phyloP scores from a whole-genome alignment of 2,888 invertebrate genomes.

The Lypha dubia region DNA sequence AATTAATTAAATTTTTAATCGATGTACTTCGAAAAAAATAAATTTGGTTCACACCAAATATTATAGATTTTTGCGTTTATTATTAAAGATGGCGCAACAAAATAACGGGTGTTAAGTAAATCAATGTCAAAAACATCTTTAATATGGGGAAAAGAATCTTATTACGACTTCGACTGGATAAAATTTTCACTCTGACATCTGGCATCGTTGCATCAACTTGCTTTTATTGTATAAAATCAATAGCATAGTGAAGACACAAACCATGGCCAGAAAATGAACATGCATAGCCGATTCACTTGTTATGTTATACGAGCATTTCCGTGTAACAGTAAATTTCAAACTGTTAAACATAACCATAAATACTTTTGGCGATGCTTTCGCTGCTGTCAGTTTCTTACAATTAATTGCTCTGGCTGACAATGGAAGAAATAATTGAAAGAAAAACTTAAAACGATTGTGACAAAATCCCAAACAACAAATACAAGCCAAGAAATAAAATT shows the following conservation, averaged over 20 bases:
- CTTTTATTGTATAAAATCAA: conserved; percentile 11
- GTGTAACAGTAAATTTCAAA: not conserved
- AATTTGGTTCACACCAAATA: too few relatives aligned
- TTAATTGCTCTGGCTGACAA: not conserved
- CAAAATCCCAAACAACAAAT: not conserved
- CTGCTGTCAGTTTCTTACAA: not conserved
- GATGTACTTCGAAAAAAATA: too few relatives aligned
- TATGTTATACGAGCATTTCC: not conserved
- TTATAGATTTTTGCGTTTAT: too few relatives aligned
- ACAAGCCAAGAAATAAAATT: not conserved
- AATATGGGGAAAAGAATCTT: too few relatives aligned
- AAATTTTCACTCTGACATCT: too few relatives aligned
- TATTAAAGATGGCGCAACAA: too few relatives aligned
- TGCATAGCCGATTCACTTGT: not conserved
- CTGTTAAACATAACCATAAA: not conserved
- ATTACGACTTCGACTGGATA: too few relatives aligned
- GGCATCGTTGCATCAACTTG: not conserved
- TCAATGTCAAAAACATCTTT: too few relatives aligned
- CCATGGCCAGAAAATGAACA: not conserved
- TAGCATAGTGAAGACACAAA: conserved; percentile 34
- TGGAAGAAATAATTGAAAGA: not conserved
- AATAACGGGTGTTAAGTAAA: too few relatives aligned
- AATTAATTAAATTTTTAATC: too few relatives aligned
- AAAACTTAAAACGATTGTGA: not conserved
- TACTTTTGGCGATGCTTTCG: not conserved